Base-by-base conservation (phyloP, 2,797 vertebrate genomes). In the Sebastes ruberrimus region DNA sequence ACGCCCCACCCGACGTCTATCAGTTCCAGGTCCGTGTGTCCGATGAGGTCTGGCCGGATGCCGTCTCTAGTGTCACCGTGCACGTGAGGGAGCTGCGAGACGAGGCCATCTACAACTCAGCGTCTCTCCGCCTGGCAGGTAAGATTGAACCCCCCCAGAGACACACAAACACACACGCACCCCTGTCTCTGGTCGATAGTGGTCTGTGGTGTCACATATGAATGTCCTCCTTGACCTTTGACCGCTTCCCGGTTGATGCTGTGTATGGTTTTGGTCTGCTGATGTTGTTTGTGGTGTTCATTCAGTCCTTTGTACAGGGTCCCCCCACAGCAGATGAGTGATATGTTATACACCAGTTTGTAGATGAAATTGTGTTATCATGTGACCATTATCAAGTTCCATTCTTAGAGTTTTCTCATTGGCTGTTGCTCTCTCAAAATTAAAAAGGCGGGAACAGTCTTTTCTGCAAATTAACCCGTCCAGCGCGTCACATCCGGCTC, bases 21-120 rank as follows among this genome's bases (percentile, higher is more conserved):
- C 94, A 96, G 75, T 95, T 98, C 85, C 95, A 95, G 92, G 94
- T 98, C 52, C 95, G 95, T 22, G 97, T 98, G 81, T 96, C 97
- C 4, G 97, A 98, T 82, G 97, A 95, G n/a, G 85, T 97, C 68
- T 98, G 97, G 97, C 96, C 96, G 7, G 97, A 98, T 56, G 96
- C 94, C 7, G 33, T 96, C 67, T 97, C 96, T 71, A 93, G 93
- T 9, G 94, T 97, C 46, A 93, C 92, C 1, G 96, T 97, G 56
- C 92, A 96, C 2, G 95, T 98, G 28, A 94, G 92, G 90, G 96
- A 98, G 81, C 91, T 98, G 81, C 94, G 95, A 46, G 96, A 96
- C 1, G 97, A 97, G 71, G 95, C 96, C 83, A 93, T 98, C 88
- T 93, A 95, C 88, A 97, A 95, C 90, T 97, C 97, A 0, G 97